Percentiles rank a stretch among this genome's conserved stretches.
These are phyloP conservation scores for Poeciliopsis gracilis DNA, from an alignment of 2,797 vertebrate species.

Conservation along the genomic window DNA sequence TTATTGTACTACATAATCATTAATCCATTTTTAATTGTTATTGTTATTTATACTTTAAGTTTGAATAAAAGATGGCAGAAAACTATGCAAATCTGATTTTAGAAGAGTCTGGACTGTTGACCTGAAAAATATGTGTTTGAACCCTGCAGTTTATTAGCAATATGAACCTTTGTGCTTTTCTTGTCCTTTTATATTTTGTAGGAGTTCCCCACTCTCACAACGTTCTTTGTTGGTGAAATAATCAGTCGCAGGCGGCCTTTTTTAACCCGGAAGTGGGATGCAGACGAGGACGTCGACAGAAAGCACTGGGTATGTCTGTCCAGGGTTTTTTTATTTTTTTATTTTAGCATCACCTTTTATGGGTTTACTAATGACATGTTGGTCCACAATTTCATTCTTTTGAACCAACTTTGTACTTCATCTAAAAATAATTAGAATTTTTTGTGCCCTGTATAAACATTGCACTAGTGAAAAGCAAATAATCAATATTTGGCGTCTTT, in stretches of 20 bases:
- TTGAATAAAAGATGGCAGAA: not conserved
- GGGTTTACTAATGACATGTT: not conserved
- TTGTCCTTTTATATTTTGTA: constrained; percentile 49
- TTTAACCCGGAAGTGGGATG: constrained; percentile 98
- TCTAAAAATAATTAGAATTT: not conserved
- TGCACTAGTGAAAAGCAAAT: not conserved
- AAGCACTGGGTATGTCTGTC: constrained; percentile 93
- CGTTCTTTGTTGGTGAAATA: constrained; percentile 98
- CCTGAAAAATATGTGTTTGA: not conserved
- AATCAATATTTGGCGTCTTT: not conserved
- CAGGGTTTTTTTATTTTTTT: constrained; percentile 55
- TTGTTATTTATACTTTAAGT: not conserved
- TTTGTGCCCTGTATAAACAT: not conserved
- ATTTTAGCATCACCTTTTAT: not conserved
- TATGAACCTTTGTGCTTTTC: not conserved
- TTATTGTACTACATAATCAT: not conserved
- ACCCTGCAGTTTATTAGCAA: not conserved
- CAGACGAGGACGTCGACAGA: constrained; percentile 97
- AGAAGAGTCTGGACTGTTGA: not conserved
- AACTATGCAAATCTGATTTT: not conserved
- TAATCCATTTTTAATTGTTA: not conserved
- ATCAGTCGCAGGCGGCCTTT: constrained; percentile 96
- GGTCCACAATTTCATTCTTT: not conserved
- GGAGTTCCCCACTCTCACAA: constrained; percentile 96
- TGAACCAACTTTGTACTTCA: not conserved